Evolutionary conservation across 2,888 invertebrate genomes (phyloP).

Genomic region (Ariolimax columbianus): DNA sequence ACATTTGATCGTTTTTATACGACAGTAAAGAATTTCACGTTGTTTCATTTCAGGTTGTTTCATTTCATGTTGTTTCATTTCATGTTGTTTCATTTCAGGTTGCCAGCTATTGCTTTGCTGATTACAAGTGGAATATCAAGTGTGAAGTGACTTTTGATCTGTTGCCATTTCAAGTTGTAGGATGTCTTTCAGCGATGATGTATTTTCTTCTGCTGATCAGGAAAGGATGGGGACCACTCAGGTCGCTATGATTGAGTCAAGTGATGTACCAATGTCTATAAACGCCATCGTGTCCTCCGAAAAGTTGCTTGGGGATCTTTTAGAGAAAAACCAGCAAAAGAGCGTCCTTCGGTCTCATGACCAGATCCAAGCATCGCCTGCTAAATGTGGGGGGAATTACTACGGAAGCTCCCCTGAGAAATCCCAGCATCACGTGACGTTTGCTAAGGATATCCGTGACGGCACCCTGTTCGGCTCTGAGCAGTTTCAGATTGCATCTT

Average conservation of each 20-base stretch:
- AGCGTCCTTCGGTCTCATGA: not conserved
- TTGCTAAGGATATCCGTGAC: not conserved
- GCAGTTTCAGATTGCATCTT: not conserved
- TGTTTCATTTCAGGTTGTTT: too few species aligned
- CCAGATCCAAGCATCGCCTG: not conserved
- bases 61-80: too few species aligned
- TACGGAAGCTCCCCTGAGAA: not conserved
- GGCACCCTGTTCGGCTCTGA: not conserved
- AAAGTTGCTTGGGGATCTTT: not conserved
- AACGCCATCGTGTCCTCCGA: not conserved
- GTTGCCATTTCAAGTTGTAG: too few species aligned
- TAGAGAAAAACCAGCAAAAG: not conserved
- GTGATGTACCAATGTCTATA: not conserved
- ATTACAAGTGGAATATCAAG: too few species aligned
- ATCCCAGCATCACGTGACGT: not conserved
- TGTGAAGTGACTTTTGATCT: too few species aligned
- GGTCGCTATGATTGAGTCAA: not conserved
- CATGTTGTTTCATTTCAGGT: too few species aligned
- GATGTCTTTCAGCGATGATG: too few species aligned
- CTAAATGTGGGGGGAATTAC: not conserved
- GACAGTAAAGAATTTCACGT: too few species aligned
- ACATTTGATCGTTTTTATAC: too few species aligned
- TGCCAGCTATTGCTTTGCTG: too few species aligned
- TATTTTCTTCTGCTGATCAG: too few species aligned
- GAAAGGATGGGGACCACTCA: not conserved